phyloP scores from a whole-genome alignment of 2,113 vertebrate genomes.

The Callochromis pleurospilus region DNA sequence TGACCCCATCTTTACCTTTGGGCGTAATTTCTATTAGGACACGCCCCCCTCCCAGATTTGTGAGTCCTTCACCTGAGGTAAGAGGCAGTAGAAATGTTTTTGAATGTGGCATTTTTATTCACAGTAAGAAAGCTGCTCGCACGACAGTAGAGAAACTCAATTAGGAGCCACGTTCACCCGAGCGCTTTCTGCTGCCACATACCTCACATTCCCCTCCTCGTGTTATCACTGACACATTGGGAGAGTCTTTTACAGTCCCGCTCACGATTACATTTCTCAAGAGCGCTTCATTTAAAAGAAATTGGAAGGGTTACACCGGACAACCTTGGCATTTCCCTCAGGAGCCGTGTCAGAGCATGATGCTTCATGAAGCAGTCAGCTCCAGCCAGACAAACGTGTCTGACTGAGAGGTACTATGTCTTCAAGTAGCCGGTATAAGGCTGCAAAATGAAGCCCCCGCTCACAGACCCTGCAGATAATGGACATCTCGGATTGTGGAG shows the following conservation, averaged over 20 bases:
- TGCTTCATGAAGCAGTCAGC: constrained; percentile 1
- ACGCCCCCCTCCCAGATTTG: background rate
- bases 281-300: constrained; percentile 29
- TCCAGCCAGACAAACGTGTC: constrained; percentile 6
- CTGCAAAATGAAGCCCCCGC: constrained; percentile 47
- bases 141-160: constrained; percentile 27
- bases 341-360: constrained; percentile 40
- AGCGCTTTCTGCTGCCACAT: background rate
- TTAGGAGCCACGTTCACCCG: constrained; percentile 34
- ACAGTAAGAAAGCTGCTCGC: background rate
- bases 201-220: constrained; percentile 17
- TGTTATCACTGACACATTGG: constrained; percentile 41
- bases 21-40: constrained; percentile 22
- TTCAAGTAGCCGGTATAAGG: constrained; percentile 43
- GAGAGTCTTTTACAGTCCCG: constrained; percentile 17
- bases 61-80: background rate
- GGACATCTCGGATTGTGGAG: constrained; percentile 52
- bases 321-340: constrained; percentile 26
- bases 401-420: constrained; percentile 7
- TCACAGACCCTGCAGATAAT: constrained; percentile 56
- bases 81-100: constrained; percentile 27
- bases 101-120: background rate
- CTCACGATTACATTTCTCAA: constrained; percentile 32
- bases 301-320: constrained; percentile 25
- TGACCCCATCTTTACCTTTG: constrained; percentile 25